These are phyloP conservation scores for Calyptomena viridis DNA, from an alignment of 2,113 vertebrate genomes.

Conservation along the genomic window DNA sequence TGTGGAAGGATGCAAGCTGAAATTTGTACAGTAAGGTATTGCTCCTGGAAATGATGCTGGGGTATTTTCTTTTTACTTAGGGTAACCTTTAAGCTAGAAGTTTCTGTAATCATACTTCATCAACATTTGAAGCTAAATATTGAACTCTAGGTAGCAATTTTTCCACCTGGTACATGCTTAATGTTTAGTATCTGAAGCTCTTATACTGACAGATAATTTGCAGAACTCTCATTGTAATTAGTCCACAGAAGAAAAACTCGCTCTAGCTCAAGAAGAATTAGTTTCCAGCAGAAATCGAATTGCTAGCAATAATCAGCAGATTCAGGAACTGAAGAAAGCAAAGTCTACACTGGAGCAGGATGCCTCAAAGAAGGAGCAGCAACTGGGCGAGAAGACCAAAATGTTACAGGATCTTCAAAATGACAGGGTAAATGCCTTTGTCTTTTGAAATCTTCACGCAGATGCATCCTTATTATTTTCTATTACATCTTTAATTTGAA, in stretches of 20 bases:
- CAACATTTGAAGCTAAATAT: not conserved
- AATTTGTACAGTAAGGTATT: not conserved
- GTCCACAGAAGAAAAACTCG: conserved; percentile 88
- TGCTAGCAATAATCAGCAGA: conserved; percentile 77
- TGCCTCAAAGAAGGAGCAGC: conserved; percentile 77
- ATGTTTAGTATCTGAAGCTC: not conserved
- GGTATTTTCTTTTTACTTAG: not conserved
- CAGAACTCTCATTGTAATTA: conserved; percentile 62
- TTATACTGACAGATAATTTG: not conserved
- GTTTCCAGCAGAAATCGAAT: conserved; percentile 86
- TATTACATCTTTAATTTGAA: not conserved
- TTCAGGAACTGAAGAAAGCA: conserved; percentile 82
- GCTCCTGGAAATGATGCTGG: not conserved
- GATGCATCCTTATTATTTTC: not conserved
- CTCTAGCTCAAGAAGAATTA: conserved; percentile 88
- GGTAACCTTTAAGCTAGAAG: not conserved
- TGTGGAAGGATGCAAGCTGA: not conserved
- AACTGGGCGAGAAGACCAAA: conserved; percentile 78
- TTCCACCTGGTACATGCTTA: not conserved
- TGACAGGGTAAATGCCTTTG: conserved; percentile 79
- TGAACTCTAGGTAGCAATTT: not conserved
- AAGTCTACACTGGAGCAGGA: conserved; percentile 80
- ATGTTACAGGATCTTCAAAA: conserved; percentile 80
- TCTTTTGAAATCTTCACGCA: not conserved
- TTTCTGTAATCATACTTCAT: not conserved